Base-by-base conservation (phyloP, 2,113 vertebrate genomes). In the Rhabdornis inornatus region DNA sequence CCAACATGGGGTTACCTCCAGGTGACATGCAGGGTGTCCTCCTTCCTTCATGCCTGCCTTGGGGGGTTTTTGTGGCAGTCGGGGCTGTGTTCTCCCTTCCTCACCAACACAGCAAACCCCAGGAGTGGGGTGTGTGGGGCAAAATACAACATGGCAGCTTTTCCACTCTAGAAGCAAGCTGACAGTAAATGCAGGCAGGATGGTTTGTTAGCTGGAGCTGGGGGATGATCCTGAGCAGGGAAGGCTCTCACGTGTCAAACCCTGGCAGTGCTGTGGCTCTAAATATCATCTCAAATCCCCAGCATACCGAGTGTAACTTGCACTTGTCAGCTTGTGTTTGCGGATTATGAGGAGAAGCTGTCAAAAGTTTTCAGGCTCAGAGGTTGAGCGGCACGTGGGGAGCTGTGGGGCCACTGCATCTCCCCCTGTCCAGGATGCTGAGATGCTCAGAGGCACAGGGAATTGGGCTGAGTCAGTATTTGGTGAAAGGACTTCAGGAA, bases 241-340 rank as follows among this genome's bases (percentile, higher is more conserved):
- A 45, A 25, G 44, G 52, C 83, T 80, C 87, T 74, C 5, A 2
- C 13, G 2, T 0, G 1, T 96, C 94, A 82, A 88, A 42, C 37
- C 76, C 65, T 89, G 94, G 87, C 96, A 94, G 52, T 5, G 1
- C 57, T 1, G 0, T 1, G 0, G 47, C 42, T 76, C 83, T 89
- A 56, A 95, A 86, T 87, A 95, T 88, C 93, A 47, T 76, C 82
- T 74, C 65, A n/a, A 89, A 93, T 95, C 79, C 94, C 89, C 47
- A 21, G 2, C 81, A 15, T n/a, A 7, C 47, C 30, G 8, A 37
- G 23, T 23, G 4, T 57, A 64, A 66, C 86, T 92, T 94, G 60
- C 87, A 55, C 94, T 94, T 94, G 92, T 94, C 95, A 74, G 89
- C 91, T 95, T 20, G 0, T 13, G 33, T 94, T 94, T 35, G 83